A percentile compares a stretch with the other conserved stretches of the same genome.
These are phyloP conservation scores for Microcebus jonahi DNA, from an alignment of 2,113 vertebrate species.

Conservation along the genomic window DNA sequence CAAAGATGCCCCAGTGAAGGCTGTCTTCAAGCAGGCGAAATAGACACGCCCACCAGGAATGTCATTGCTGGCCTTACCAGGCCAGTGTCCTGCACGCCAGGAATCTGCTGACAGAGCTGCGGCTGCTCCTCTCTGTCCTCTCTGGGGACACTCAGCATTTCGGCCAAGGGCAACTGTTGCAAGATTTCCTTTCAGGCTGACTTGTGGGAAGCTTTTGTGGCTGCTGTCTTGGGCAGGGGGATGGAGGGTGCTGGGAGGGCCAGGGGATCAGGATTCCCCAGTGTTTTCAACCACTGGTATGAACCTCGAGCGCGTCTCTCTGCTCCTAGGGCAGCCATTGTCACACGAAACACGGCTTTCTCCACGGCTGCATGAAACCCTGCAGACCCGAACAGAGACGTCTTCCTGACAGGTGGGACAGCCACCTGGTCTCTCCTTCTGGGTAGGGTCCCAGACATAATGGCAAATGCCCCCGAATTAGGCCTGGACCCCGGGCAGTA, in stretches of 20 bases:
- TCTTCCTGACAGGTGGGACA: background rate
- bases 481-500: background rate
- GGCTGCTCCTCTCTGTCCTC: background rate
- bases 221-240: too few relatives aligned
- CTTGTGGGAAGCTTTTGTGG: background rate
- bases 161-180: background rate
- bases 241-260: background rate
- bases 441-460: background rate
- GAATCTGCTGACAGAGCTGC: background rate
- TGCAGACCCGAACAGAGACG: background rate
- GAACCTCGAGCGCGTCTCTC: accelerated
- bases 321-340: background rate
- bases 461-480: background rate
- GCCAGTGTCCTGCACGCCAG: background rate
- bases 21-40: background rate
- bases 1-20: background rate
- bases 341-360: background rate
- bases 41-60: background rate
- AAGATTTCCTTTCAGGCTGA: background rate
- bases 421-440: background rate
- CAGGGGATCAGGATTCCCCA: background rate
- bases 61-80: too few relatives aligned
- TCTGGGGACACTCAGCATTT: background rate
- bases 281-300: background rate
- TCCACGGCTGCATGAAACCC: accelerated